Percentiles rank a stretch among this genome's conserved stretches.
Conservation (phyloP, 2,113 vertebrate species). For the Pachyramphus minor region DNA sequence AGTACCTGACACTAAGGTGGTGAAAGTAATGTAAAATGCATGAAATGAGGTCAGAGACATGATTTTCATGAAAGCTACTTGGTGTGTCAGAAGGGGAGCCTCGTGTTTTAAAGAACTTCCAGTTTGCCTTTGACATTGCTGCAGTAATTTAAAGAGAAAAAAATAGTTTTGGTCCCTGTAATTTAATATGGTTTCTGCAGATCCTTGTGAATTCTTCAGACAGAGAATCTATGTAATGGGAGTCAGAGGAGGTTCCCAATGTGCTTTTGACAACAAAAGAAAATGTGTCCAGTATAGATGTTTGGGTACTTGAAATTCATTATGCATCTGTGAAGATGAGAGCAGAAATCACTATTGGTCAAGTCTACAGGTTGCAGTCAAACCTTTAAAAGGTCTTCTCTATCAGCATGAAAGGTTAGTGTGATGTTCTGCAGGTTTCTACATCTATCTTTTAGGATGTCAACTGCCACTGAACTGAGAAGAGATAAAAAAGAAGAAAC, state of each 20-base stretch:
- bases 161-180: accelerated
- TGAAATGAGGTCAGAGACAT: neutral
- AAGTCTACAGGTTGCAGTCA: neutral
- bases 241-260: neutral
- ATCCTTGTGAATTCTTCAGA: neutral
- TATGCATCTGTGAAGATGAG: neutral
- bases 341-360: neutral
- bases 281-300: neutral
- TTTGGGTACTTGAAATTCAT: neutral
- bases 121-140: neutral
- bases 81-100: neutral
- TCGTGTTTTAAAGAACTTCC: neutral
- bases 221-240: neutral
- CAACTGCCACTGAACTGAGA: neutral
- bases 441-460: conserved; percentile 14
- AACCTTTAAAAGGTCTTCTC: neutral
- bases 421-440: neutral
- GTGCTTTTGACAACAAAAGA: neutral
- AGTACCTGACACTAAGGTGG: neutral
- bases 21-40: neutral
- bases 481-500: neutral
- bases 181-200: neutral
- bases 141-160: neutral
- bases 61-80: neutral
- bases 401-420: conserved; percentile 3